Base-by-base conservation (phyloP, 2,888 invertebrate species). In the Mythimna vitellina region DNA sequence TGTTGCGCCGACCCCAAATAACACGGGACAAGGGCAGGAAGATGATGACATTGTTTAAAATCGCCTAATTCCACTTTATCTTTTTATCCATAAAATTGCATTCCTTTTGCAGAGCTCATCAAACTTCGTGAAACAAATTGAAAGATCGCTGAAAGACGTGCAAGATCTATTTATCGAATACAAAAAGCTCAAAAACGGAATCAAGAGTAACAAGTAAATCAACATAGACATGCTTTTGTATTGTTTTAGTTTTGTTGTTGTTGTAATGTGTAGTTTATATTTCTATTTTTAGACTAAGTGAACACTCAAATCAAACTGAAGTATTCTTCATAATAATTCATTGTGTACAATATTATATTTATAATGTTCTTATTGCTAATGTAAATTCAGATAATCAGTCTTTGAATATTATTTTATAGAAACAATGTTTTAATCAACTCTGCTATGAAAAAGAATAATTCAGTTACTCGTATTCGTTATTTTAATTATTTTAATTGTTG, bases 121-220 rank as follows among this genome's bases (percentile, higher is more conserved):
- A 75, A 97, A 98, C 87, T 99, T 99, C 94, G 97, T 98, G 53
- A 95, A 96, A 75, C 96, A 97, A 90, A 98, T 99, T 84, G 97
- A 97, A 87, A 95, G 95, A 84, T 97, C 98, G 1, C 92, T 98
- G 73, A 95, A 96, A 64, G 98, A 98, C 87, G 97, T 99, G 85
- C 97, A 96, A 87, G 94, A 96, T 66, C 95, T 98, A 74, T 98
- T 98, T 89, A 93, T 95, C 76, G 97, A 97, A 80, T 97, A 96
- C 88, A 97, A 96, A 86, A 95, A 93, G 89, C 87, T 90, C 57
- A 92, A 94, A 82, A 96, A 91, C 70, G 90, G 89, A 65, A 80
- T 89, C 46, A 86, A 91, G 77, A 89, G 86, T 80, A 89, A 82
- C 61, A 89, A 91, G 85, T 90, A 91, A 84, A 80, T 64, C 73